These are phyloP conservation scores for Arctopsyche grandis DNA, from an alignment of 1,140 invertebrate genomes.

Conservation along the genomic window DNA sequence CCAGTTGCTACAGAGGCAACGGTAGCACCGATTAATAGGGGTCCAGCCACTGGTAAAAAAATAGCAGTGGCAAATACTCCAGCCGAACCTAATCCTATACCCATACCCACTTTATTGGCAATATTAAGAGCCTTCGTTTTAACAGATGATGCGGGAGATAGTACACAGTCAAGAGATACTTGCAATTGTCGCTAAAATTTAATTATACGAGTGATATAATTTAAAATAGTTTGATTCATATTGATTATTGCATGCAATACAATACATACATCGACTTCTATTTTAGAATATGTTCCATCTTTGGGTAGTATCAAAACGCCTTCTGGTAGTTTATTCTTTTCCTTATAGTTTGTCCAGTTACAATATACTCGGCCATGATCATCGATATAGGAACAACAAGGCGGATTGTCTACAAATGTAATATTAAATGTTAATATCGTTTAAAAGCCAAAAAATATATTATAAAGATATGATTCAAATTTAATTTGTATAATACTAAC, in stretches of 20 bases:
- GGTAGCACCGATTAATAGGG: conserved; percentile 16
- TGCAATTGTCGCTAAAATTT: not conserved
- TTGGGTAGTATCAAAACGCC: conserved; percentile 44
- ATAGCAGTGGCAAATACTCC: conserved; percentile 44
- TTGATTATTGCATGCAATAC: too few relatives aligned
- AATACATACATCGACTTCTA: not conserved
- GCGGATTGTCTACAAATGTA: not conserved
- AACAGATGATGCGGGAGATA: conserved; percentile 39
- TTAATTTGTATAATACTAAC: too few relatives aligned
- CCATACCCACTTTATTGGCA: conserved; percentile 17
- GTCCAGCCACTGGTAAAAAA: conserved; percentile 42
- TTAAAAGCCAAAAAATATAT: too few relatives aligned
- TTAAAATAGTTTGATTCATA: not conserved
- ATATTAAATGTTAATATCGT: not conserved
- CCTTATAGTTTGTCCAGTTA: conserved; percentile 41
- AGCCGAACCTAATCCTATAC: conserved; percentile 32
- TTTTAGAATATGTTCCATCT: conserved; percentile 38
- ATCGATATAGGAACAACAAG: conserved; percentile 46
- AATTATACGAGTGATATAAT: not conserved
- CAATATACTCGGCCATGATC: conserved; percentile 45
- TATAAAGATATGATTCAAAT: too few relatives aligned
- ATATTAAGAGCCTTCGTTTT: not conserved
- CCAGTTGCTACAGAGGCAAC: conserved; percentile 34
- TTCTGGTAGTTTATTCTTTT: conserved; percentile 44
- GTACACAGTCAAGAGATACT: not conserved